phyloP scores from a whole-genome alignment of 2,888 invertebrate species.

The Conistra vaccinii region DNA sequence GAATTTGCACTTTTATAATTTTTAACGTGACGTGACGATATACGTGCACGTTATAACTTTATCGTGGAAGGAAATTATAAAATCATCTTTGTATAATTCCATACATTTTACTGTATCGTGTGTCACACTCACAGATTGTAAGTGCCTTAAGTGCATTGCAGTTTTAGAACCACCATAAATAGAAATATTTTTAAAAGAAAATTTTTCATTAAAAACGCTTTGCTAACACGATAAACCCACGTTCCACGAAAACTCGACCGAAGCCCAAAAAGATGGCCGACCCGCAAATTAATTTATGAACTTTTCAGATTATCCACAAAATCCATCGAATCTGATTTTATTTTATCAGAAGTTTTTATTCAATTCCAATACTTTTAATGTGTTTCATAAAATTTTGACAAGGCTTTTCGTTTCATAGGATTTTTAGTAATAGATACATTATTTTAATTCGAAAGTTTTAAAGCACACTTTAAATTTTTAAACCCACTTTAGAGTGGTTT shows the following conservation, averaged over 20 bases:
- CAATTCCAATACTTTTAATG: conserved; percentile 42
- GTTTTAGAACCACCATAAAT: too few species aligned
- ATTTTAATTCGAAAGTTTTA: background rate
- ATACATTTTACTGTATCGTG: too few species aligned
- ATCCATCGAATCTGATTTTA: conserved; percentile 23
- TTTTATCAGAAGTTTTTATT: conserved; percentile 38
- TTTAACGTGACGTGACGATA: too few species aligned
- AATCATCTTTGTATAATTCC: background rate
- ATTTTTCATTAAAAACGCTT: background rate
- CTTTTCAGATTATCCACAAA: conserved; percentile 44
- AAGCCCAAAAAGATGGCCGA: conserved; percentile 8
- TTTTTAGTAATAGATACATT: background rate
- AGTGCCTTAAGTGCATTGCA: too few species aligned
- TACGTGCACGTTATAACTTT: too few species aligned
- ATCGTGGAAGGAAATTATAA: background rate
- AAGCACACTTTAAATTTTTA: background rate
- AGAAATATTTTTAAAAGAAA: background rate
- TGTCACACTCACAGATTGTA: too few species aligned
- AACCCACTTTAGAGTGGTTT: background rate
- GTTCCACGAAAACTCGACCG: background rate
- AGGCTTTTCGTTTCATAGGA: background rate
- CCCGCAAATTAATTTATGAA: conserved; percentile 46
- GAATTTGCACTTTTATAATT: too few species aligned
- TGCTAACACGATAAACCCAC: background rate
- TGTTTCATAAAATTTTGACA: conserved; percentile 10